Evolutionary conservation across 2,113 vertebrate genomes (phyloP).

Genomic region (Corydoras sp.): DNA sequence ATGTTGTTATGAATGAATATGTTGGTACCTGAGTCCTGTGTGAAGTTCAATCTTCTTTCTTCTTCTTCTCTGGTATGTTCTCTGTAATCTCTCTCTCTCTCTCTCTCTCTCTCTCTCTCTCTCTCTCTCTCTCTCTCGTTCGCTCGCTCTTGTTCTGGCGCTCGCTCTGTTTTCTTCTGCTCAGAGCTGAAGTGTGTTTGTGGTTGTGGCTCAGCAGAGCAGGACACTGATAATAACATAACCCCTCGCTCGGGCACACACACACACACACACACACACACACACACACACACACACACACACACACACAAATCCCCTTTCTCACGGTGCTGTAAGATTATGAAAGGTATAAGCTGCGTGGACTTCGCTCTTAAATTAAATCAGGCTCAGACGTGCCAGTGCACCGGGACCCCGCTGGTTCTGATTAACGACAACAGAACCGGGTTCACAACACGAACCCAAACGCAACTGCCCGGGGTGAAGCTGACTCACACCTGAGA

Average conservation of each 20-base stretch:
- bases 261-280: neutral
- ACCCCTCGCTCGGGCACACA: neutral
- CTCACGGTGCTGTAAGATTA: neutral
- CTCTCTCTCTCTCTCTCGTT: no score
- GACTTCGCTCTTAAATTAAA: no score
- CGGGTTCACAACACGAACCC: no score
- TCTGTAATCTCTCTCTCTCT: no score
- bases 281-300: neutral
- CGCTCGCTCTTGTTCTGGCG: neutral
- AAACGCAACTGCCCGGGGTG: no score
- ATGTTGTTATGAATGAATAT: neutral
- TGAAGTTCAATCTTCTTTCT: neutral
- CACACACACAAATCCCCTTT: neutral
- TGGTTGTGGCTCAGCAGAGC: constrained; percentile 1
- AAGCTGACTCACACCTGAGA: neutral
- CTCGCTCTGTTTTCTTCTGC: neutral
- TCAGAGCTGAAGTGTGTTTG: neutral
- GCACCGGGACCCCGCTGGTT: no score
- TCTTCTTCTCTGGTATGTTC: no score
- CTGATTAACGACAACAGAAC: no score
- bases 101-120: no score
- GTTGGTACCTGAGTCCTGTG: neutral
- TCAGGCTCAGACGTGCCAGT: no score
- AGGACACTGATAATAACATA: constrained; percentile 8
- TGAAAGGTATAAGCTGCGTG: neutral